These are phyloP conservation scores for Rhagoletis zephyria DNA, from an alignment of 1,140 invertebrate species.

Conservation along the genomic window DNA sequence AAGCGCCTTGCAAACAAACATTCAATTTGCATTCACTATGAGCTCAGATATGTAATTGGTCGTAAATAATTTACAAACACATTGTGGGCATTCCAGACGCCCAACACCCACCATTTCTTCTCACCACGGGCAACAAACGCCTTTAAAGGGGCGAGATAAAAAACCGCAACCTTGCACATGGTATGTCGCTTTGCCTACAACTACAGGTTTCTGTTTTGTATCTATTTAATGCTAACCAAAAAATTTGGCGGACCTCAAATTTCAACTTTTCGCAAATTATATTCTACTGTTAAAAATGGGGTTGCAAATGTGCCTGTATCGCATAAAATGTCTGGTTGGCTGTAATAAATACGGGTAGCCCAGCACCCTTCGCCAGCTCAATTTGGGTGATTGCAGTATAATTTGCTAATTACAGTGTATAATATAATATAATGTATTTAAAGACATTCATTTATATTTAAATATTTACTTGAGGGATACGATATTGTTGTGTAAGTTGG, in stretches of 20 bases:
- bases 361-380: not conserved
- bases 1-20: conserved; percentile 22
- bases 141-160: not conserved
- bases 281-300: not conserved
- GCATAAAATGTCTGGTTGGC: no score
- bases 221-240: no score
- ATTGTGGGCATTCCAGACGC: not conserved
- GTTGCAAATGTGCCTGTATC: not conserved
- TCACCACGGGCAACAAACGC: not conserved
- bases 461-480: not conserved
- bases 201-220: no score
- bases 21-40: conserved; percentile 26
- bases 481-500: conserved; percentile 2
- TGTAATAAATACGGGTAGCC: no score
- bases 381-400: conserved; percentile 27
- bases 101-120: not conserved
- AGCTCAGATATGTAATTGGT: not conserved
- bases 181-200: not conserved
- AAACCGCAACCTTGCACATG: not conserved
- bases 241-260: not conserved
- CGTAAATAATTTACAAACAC: conserved; percentile 20
- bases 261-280: not conserved
- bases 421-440: not conserved
- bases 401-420: conserved; percentile 3
- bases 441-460: not conserved